Percentiles rank a stretch among this genome's conserved stretches.
These are phyloP conservation scores for Tinea semifulvella DNA, from an alignment of 2,888 invertebrate species.

Conservation along the genomic window DNA sequence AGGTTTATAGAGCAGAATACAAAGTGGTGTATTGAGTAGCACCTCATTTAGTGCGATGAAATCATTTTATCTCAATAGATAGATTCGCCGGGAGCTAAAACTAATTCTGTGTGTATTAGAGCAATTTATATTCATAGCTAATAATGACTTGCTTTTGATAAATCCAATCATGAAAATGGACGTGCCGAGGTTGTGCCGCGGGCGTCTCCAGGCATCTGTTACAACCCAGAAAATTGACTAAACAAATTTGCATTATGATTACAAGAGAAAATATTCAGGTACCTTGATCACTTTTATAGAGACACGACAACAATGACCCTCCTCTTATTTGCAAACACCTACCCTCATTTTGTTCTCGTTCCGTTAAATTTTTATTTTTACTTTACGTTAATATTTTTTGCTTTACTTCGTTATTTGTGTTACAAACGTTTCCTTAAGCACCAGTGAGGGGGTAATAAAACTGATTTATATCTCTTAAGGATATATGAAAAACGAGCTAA, in stretches of 20 bases:
- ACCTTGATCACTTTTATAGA: conserved; percentile 4
- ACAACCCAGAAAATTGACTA: conserved; percentile 16
- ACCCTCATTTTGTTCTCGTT: no score
- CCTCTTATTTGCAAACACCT: no score
- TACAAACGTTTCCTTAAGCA: conserved; percentile 7
- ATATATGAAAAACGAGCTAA: conserved; percentile 1
- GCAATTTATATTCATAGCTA: conserved; percentile 28
- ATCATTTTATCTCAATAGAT: conserved; percentile 16
- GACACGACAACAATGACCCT: no score
- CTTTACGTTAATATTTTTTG: background rate
- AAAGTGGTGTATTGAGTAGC: no score
- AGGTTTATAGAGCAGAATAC: no score
- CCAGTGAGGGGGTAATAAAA: conserved; percentile 9
- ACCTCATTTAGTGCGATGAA: background rate
- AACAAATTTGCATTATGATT: conserved; percentile 7
- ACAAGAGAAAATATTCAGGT: conserved; percentile 5
- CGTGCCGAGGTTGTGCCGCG: conserved; percentile 12
- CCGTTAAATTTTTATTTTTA: no score
- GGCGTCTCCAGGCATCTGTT: conserved; percentile 19
- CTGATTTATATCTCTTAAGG: conserved; percentile 3
- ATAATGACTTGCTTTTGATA: conserved; percentile 26
- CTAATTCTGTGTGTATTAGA: conserved; percentile 18
- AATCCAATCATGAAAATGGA: conserved; percentile 23
- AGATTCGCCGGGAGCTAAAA: conserved; percentile 19
- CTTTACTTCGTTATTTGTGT: conserved; percentile 5